Conservation (phyloP, 2,113 vertebrate species). For the Lutjanus erythropterus region DNA sequence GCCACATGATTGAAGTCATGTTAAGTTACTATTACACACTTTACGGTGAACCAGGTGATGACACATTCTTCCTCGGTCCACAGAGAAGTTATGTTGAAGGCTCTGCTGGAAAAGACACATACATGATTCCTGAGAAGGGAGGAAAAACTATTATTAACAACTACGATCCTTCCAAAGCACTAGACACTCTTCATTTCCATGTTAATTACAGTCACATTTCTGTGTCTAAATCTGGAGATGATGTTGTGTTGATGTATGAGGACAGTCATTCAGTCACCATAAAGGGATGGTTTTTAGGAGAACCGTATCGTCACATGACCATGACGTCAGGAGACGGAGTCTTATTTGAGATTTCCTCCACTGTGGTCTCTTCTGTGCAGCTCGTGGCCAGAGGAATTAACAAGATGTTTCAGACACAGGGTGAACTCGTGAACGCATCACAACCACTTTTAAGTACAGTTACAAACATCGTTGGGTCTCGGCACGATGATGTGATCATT, state of each 20-base stretch:
- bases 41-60: conserved; percentile 64
- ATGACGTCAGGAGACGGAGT: conserved; percentile 70
- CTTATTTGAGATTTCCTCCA: conserved; percentile 61
- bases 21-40: conserved; percentile 70
- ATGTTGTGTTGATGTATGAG: conserved; percentile 50
- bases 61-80: conserved; percentile 70
- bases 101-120: conserved; percentile 60
- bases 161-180: conserved; percentile 58
- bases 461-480: conserved; percentile 62
- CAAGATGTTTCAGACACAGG: conserved; percentile 33
- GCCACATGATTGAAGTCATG: conserved; percentile 46
- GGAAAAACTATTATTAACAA: conserved; percentile 69
- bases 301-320: conserved; percentile 62
- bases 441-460: conserved; percentile 49
- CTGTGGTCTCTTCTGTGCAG: conserved; percentile 51
- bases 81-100: conserved; percentile 70
- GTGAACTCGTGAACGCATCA: conserved; percentile 36
- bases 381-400: conserved; percentile 70
- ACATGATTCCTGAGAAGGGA: conserved; percentile 63
- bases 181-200: conserved; percentile 55
- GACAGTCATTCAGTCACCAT: conserved; percentile 60
- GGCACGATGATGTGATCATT: conserved; percentile 33
- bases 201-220: conserved; percentile 58
- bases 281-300: conserved; percentile 64
- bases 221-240: conserved; percentile 53